Evolutionary conservation across 2,113 vertebrate genomes (phyloP), one percentile per base, ranked within the genome.

Genomic region (Tragelaphus strepsiceros): DNA sequence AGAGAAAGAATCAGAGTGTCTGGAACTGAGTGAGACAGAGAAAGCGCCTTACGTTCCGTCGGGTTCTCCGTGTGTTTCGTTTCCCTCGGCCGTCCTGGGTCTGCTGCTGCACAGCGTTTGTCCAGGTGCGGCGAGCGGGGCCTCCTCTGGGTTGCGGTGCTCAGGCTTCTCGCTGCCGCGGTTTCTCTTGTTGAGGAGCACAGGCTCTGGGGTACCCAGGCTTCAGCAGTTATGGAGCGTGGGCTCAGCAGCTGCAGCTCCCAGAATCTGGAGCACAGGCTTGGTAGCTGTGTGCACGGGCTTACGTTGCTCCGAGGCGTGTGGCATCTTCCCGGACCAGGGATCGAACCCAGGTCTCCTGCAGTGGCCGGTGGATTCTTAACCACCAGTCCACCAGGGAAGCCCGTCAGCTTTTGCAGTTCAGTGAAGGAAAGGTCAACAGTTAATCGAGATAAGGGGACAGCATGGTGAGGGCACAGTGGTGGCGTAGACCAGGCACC

Each of bases 11-110:
- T 46, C 9, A 56, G 19, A 62, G 4, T n/a, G 19, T 8, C 26
- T 7, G 90, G 84, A 94, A 35, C 0, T 67, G 54, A 2, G 22
- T 4, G 13, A 86, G 51, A 2, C 8, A 82, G 24, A 80, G 26
- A 46, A 67, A 59, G 7, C 8, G 58, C 13, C 24, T 71, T 35
- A 2, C 16, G 0, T 5, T 5, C 8, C 4, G 1, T 5, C n/a
- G 1, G 2, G 64, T 2, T 19, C 64, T 21, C 32, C 0, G 62
- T 26, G 8, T 10, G 54, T 24, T 30, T 67, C 78, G 12, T 43
- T 22, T 6, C 19, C 21, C 12, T 3, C 6, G 67, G 67, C 67
- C 5, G 5, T 5, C 10, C 19, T 6, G 67, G n/a, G n/a, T 39
- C 67, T 71, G 67, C 67, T 22, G 19, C 19, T 6, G 67, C n/a